These are phyloP conservation scores for Orbicella faveolata DNA, from an alignment of 64 coral and sea anemone species.

Conservation along the genomic window DNA sequence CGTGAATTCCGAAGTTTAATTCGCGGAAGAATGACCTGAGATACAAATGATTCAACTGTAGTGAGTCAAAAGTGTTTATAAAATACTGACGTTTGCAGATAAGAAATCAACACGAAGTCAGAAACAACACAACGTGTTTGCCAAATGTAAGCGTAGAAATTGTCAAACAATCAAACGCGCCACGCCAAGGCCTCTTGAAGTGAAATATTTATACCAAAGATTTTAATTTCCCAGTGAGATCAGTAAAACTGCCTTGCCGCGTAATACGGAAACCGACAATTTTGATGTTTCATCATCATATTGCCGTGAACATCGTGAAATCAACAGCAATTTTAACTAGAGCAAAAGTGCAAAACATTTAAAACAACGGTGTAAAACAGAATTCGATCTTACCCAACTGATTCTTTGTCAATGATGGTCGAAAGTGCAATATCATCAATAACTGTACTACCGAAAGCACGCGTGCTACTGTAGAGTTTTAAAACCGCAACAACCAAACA, in stretches of 20 bases:
- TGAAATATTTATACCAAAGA: background rate
- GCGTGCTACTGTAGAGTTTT: background rate
- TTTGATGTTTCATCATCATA: background rate
- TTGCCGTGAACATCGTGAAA: background rate
- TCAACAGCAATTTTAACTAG: background rate
- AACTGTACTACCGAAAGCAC: background rate
- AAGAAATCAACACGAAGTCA: background rate
- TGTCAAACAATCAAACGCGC: background rate
- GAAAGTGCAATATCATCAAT: background rate
- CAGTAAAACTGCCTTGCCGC: too few relatives aligned
- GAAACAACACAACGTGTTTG: background rate
- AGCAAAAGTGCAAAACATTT: background rate
- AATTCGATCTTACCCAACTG: background rate
- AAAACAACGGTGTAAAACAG: background rate
- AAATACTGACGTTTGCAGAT: background rate
- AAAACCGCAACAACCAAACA: background rate
- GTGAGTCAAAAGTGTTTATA: too few relatives aligned
- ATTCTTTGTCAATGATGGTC: background rate
- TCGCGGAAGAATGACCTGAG: too few relatives aligned
- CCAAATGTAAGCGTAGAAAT: background rate
- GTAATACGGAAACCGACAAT: background rate
- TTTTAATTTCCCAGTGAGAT: background rate
- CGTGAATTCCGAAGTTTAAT: too few relatives aligned
- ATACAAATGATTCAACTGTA: too few relatives aligned
- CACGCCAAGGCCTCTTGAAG: background rate